These are phyloP conservation scores for Zenarchopterus dispar DNA, from an alignment of 2,797 vertebrate species.

Conservation along the genomic window DNA sequence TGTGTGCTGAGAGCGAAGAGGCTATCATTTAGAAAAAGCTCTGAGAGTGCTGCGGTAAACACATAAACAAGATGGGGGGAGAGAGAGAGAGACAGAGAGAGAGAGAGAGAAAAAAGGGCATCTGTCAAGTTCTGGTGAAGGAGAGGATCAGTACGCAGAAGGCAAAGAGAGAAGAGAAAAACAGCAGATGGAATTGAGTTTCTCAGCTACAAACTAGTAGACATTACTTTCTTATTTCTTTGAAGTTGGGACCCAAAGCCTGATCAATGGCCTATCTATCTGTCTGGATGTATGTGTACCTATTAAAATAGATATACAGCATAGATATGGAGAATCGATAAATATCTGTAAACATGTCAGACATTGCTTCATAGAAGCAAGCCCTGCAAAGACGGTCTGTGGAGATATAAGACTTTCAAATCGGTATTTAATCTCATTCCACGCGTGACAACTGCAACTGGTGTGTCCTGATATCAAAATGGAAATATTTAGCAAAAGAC, in stretches of 20 bases:
- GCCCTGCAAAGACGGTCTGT: slow-evolving; percentile 7
- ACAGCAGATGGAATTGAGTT: slow-evolving; percentile 59
- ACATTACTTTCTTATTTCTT: slow-evolving; percentile 56
- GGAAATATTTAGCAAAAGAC: slow-evolving; percentile 24
- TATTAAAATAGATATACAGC: not conserved
- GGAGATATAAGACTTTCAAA: slow-evolving; percentile 20
- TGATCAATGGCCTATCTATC: too few species aligned
- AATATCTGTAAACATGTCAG: too few species aligned
- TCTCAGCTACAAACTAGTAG: slow-evolving; percentile 66
- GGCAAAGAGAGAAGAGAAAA: slow-evolving; percentile 62
- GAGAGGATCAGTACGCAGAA: slow-evolving; percentile 64
- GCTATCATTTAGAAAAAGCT: slow-evolving; percentile 71
- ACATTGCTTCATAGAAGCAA: slow-evolving; percentile 9
- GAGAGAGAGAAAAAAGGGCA: slow-evolving; percentile 61
- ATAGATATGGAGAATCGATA: not conserved
- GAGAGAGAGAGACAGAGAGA: too few species aligned
- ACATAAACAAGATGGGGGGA: slow-evolving; percentile 67
- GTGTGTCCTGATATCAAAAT: slow-evolving; percentile 1
- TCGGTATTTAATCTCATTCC: slow-evolving; percentile 14
- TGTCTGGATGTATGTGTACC: not conserved
- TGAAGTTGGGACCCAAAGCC: slow-evolving; percentile 28
- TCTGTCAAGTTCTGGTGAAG: slow-evolving; percentile 71
- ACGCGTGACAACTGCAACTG: slow-evolving; percentile 23
- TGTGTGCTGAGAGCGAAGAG: slow-evolving; percentile 72
- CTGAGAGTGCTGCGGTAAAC: slow-evolving; percentile 69